Evolutionary conservation across 2,888 invertebrate species (phyloP).

Genomic region (Galeruca laticollis): DNA sequence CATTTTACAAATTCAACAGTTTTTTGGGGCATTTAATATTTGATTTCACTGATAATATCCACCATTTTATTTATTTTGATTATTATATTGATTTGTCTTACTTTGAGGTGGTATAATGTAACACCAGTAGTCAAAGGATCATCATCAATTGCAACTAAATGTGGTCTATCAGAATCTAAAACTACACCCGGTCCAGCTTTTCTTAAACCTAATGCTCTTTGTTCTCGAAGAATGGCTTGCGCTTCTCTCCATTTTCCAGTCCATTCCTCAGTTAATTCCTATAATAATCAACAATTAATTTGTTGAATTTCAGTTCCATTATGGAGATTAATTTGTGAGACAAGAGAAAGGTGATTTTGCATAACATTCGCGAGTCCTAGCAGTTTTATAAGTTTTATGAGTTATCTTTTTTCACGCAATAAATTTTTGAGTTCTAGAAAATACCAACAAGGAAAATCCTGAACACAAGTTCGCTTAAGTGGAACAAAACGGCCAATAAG

Average conservation of each 20-base stretch:
- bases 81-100: constrained; percentile 54
- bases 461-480: too few species aligned
- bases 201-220: constrained; percentile 85
- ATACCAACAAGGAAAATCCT: too few species aligned
- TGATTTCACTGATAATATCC: neutral
- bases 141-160: constrained; percentile 92
- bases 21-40: neutral
- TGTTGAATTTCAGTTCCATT: too few species aligned
- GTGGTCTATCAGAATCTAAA: constrained; percentile 90
- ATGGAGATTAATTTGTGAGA: too few species aligned
- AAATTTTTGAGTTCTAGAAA: too few species aligned
- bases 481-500: too few species aligned
- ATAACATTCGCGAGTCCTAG: too few species aligned
- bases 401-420: too few species aligned
- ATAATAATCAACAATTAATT: constrained; percentile 19
- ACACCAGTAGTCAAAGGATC: constrained; percentile 91
- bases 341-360: too few species aligned
- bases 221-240: constrained; percentile 88
- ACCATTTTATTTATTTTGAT: neutral
- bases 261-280: constrained; percentile 87
- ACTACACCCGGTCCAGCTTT: constrained; percentile 92
- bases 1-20: neutral
- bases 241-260: constrained; percentile 94
- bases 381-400: too few species aligned
- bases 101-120: constrained; percentile 89